Evolutionary conservation across 2,888 invertebrate species (phyloP), one percentile per base, ranked within the genome.

Genomic region (Ptychoptera contaminata): DNA sequence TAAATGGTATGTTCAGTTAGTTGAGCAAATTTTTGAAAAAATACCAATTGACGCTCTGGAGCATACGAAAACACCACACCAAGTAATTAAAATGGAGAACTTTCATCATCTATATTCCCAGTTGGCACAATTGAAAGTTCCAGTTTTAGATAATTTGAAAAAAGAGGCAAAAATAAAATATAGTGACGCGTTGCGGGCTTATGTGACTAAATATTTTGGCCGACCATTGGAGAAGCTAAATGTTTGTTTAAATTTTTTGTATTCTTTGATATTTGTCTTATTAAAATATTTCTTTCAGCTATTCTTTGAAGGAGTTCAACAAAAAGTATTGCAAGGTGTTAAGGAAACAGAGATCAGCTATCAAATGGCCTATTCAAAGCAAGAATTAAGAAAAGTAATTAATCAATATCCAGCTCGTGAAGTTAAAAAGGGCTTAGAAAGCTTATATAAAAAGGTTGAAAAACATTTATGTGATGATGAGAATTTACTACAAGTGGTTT

Each of bases 281-380:
- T 40, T 15, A 32, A 40, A 29, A 39, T 44, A 36, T 48, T 50
- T 48, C 52, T 68, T 71, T 29, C 64, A 93, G 84, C 76, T 78
- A 54, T 98, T 98, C 71, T 96, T 98, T 62, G 97, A 98, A 65
- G 93, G 94, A 42, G 93, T 98, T 44, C 82, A 93, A 67, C 82
- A 82, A 50, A 85, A 87, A 61, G 91, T 97, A 49, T 83, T 86
- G 44, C 81, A 84, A 58, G 97, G 98, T 44, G 91, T 93, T 41
- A 93, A 92, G 62, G 88, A 90, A 60, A 90, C 93, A 37, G 97
- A 98, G 72, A 90, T 98, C 45, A 90, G 94, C 59, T 98, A 91
- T 70, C 96, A 97, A 69, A 79, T 93, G 69, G 93, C 92, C 34
- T 97, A 86, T 68, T 93, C 91, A 62, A 93, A 96, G 68, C 91